phyloP scores from a whole-genome alignment of 2,888 invertebrate species.

The Leptura quadrifasciata region DNA sequence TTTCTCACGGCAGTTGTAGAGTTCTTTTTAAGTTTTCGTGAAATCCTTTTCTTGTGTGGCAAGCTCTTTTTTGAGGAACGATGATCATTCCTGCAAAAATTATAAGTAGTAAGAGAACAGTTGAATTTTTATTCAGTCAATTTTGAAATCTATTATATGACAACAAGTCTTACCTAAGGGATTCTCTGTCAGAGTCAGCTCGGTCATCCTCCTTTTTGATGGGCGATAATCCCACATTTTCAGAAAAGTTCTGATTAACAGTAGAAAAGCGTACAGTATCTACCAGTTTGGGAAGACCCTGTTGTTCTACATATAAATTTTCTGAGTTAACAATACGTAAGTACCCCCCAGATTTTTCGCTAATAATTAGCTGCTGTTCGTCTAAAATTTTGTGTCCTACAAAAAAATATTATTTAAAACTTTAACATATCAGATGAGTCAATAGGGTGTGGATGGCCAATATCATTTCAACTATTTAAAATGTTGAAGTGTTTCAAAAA shows the following conservation, averaged over 20 bases:
- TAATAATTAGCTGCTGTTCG: conserved; percentile 68
- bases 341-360: conserved; percentile 59
- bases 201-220: conserved; percentile 65
- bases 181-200: conserved; percentile 69
- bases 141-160: conserved; percentile 1
- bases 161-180: conserved; percentile 53
- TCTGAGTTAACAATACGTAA: conserved; percentile 70
- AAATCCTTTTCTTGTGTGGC: conserved; percentile 91
- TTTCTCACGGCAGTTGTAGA: conserved; percentile 61
- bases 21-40: conserved; percentile 83
- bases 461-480: no score
- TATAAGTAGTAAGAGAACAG: not conserved
- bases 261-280: conserved; percentile 58
- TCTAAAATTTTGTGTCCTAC: conserved; percentile 63
- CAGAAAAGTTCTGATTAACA: conserved; percentile 41
- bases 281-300: conserved; percentile 60
- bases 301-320: conserved; percentile 67
- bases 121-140: not conserved
- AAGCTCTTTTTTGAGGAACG: conserved; percentile 79
- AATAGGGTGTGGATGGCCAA: no score
- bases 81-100: conserved; percentile 64
- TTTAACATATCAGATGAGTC: no score
- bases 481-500: no score
- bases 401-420: conserved; percentile 3
- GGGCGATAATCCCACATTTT: conserved; percentile 15